Conservation (phyloP, 2,888 invertebrate species). For the Yponomeuta cagnagella region DNA sequence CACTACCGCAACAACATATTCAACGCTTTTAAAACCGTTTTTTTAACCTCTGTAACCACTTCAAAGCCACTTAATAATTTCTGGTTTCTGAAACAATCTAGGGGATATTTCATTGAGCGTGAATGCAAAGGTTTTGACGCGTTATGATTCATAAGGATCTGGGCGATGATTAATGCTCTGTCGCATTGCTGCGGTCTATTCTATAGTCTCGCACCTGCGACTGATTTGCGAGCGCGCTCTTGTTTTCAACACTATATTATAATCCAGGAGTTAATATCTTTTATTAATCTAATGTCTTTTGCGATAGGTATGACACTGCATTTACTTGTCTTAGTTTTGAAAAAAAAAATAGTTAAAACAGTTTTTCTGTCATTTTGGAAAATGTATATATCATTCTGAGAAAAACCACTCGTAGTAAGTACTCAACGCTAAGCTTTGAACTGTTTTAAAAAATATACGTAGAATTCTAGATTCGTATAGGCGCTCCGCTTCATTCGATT, state of each 20-base stretch:
- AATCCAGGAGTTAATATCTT: neutral
- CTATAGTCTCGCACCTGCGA: constrained; percentile 55
- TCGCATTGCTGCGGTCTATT: constrained; percentile 49
- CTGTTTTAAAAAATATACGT: no score
- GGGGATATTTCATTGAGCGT: neutral
- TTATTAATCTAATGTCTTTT: no score
- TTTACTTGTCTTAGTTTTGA: no score
- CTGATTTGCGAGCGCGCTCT: constrained; percentile 50
- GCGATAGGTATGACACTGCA: no score
- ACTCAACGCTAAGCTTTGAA: no score
- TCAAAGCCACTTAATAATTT: constrained; percentile 17
- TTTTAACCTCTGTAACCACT: constrained; percentile 16
- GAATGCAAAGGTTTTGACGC: constrained; percentile 22
- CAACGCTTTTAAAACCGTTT: neutral
- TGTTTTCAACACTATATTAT: constrained; percentile 20
- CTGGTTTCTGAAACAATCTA: neutral
- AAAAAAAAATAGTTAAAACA: no score
- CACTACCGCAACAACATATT: neutral
- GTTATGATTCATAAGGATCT: constrained; percentile 45
- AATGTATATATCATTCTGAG: no score
- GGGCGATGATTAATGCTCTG: constrained; percentile 52
- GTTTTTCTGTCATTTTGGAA: no score
- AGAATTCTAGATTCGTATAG: no score
- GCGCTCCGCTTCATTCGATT: no score
- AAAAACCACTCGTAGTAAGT: no score